A percentile compares a stretch with the other conserved stretches of the same genome.
Evolutionary conservation across 1,140 invertebrate species (phyloP).

Genomic region (Drosophila kikkawai): DNA sequence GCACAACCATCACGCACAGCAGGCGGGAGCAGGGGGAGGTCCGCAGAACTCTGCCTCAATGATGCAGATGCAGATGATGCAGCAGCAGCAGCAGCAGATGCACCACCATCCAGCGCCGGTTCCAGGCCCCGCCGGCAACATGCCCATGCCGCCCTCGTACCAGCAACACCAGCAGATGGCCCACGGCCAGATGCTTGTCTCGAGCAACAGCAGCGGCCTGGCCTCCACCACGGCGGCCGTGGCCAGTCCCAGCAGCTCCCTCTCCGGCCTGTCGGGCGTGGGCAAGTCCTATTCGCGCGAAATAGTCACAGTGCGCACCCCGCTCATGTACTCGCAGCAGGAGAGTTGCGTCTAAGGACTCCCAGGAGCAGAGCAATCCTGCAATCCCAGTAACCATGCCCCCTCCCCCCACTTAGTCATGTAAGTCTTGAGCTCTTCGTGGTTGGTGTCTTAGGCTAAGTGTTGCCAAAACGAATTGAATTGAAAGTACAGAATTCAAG

Average conservation of each 20-base stretch:
- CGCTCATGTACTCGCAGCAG: constrained; percentile 91
- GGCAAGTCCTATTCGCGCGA: constrained; percentile 87
- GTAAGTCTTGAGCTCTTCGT: constrained; percentile 67
- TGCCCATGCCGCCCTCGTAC: constrained; percentile 78
- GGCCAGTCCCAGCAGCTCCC: constrained; percentile 87
- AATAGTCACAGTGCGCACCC: constrained; percentile 93
- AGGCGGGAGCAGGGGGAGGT: constrained; percentile 46
- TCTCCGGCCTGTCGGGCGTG: constrained; percentile 74
- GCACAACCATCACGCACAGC: constrained; percentile 74
- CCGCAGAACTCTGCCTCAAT: constrained; percentile 77
- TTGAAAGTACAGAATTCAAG: constrained; percentile 22
- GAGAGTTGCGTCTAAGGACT: constrained; percentile 93
- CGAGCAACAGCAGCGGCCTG: constrained; percentile 78
- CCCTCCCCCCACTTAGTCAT: constrained; percentile 29
- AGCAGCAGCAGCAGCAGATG: constrained; percentile 66
- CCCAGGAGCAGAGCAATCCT: not conserved
- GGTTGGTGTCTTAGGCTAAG: constrained; percentile 79
- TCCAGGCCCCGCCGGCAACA: constrained; percentile 54
- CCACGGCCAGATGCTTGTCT: constrained; percentile 77
- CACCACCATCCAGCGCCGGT: constrained; percentile 63
- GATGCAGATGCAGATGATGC: constrained; percentile 84
- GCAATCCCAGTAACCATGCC: constrained; percentile 1
- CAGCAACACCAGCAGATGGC: constrained; percentile 76
- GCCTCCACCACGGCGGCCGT: constrained; percentile 77
- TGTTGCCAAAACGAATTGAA: constrained; percentile 77